Base-by-base conservation (phyloP, 2,888 invertebrate species). In the Pelosia muscerda region DNA sequence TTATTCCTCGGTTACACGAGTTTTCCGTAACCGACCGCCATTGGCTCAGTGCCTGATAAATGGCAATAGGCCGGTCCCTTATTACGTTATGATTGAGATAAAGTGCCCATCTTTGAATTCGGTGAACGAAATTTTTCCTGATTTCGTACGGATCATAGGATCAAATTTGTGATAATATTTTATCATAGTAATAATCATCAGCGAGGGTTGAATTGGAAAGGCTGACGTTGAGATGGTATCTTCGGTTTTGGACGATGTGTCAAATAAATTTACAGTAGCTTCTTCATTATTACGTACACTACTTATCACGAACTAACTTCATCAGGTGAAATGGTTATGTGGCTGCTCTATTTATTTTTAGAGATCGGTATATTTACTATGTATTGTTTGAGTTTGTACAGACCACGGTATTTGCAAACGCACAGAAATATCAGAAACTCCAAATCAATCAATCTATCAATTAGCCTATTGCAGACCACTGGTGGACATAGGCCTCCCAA, bases 21-120 rank as follows among this genome's bases (percentile, higher is more conserved):
- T 54, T 54, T 54, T 22, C 26, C 38, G 11, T 67, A 53, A 68
- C 57, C 34, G 38, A 53, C 58, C 25, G 3, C 54, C 11, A 55
- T 59, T 54, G 59, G 57, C 25, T 63, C 22, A 31, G 42, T 63
- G 42, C 26, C 54, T 63, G 53, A 68, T 63, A 68, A 68, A 68
- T 68, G 58, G 59, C 54, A 63, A 58, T 63, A 54, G 31, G 58
- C 49, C 25, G 57, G 57, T 38, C 63, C 58, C 23, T 59, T 68
- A 63, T 68, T 67, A 67, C 49, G 63, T 58, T 55, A 63, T 42
- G 53, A 63, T 68, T 68, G 67, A 68, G 67, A 67, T 38, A 57
- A 62, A 67, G 22, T 22, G 34, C 26, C 53, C 38, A 54, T 60
- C 54, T 60, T 60, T 53, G 23, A 53, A 57, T 59, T 53, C 11